phyloP scores from a whole-genome alignment of 2,797 vertebrate genomes.

The Parambassis ranga region DNA sequence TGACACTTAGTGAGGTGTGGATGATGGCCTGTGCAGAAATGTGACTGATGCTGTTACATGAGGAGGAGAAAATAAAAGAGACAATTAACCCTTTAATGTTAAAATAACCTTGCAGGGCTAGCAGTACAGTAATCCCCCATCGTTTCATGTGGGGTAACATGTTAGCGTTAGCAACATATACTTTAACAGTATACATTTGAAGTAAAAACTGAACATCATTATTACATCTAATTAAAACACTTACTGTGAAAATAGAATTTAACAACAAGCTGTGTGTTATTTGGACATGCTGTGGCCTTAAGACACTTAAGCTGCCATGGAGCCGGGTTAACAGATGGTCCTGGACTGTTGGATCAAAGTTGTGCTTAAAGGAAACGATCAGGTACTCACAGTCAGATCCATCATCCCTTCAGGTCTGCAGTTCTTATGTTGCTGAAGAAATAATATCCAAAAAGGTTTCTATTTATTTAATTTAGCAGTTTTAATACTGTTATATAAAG shows the following conservation, averaged over 20 bases:
- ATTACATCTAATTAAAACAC: background rate
- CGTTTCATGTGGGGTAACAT: no score
- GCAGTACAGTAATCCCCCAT: no score
- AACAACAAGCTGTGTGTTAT: background rate
- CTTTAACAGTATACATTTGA: no score
- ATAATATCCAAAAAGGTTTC: no score
- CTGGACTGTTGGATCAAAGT: background rate
- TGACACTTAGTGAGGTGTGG: background rate
- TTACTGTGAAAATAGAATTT: background rate
- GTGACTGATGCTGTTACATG: background rate
- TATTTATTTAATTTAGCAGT: background rate
- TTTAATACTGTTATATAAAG: background rate
- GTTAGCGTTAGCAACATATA: no score
- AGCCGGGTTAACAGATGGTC: background rate
- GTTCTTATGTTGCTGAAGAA: no score
- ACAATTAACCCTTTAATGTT: no score
- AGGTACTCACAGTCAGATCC: background rate
- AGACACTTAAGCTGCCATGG: background rate
- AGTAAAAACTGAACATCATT: no score
- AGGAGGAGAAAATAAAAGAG: background rate
- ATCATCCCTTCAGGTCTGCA: background rate
- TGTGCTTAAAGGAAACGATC: background rate
- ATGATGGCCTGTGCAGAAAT: background rate
- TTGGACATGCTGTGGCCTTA: background rate
- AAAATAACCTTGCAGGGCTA: no score